Percentiles rank a stretch among this genome's conserved stretches.
These are phyloP conservation scores for Enteromius afrohamiltoni DNA, from an alignment of 2,797 vertebrate genomes.

Conservation along the genomic window DNA sequence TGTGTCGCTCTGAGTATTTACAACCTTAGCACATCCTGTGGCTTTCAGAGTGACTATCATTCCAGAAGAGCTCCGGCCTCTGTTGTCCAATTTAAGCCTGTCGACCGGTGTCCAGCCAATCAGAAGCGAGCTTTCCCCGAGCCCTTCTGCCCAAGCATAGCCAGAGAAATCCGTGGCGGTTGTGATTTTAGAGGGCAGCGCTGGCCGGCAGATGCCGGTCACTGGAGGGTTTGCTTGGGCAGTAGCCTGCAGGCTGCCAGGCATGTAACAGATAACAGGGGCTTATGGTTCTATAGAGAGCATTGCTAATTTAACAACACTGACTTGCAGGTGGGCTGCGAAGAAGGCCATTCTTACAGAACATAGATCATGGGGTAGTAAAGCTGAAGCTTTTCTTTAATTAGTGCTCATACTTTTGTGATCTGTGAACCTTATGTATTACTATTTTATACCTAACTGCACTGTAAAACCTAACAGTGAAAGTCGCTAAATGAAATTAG, in stretches of 20 bases:
- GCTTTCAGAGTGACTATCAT: conserved; percentile 43
- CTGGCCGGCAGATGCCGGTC: conserved; percentile 20
- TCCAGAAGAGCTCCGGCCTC: conserved; percentile 34
- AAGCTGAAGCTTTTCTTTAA: conserved; percentile 42
- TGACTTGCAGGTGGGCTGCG: conserved; percentile 23
- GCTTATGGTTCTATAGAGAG: conserved; percentile 50
- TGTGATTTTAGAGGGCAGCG: conserved; percentile 23
- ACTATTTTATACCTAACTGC: not conserved
- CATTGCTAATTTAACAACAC: conserved; percentile 53
- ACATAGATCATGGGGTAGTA: conserved; percentile 32
- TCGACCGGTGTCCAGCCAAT: conserved; percentile 15
- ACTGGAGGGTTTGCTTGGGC: conserved; percentile 29
- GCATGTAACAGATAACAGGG: conserved; percentile 50
- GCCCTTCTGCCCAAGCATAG: conserved; percentile 27
- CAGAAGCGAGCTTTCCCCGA: conserved; percentile 2
- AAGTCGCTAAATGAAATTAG: too few species aligned
- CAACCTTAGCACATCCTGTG: conserved; percentile 39
- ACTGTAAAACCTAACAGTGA: too few species aligned
- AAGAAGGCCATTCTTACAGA: conserved; percentile 34
- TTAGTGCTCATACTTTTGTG: conserved; percentile 42
- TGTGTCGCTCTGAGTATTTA: conserved; percentile 42
- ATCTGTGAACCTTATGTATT: not conserved
- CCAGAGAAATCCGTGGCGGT: conserved; percentile 9
- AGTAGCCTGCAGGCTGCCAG: conserved; percentile 39
- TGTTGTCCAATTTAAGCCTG: conserved; percentile 44